phyloP scores from a whole-genome alignment of 2,888 invertebrate genomes.

The Hyppa rectilinea region DNA sequence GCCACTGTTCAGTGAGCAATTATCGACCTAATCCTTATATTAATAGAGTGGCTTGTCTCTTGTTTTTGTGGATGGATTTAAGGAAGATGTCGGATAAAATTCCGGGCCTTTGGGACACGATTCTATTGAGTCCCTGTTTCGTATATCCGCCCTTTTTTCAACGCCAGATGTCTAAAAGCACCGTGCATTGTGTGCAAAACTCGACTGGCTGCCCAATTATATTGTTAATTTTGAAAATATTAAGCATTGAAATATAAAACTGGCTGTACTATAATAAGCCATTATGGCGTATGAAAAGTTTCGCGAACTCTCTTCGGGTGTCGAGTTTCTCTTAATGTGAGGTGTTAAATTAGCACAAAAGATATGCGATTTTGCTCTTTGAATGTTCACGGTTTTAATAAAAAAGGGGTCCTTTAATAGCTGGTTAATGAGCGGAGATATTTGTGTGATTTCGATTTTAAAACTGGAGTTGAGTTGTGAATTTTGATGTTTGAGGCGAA shows the following conservation, averaged over 20 bases:
- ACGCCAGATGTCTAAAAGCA: constrained; percentile 87
- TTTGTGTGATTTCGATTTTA: constrained; percentile 36
- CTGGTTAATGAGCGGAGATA: constrained; percentile 58
- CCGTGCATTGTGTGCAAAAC: constrained; percentile 77
- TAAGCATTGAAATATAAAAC: constrained; percentile 88
- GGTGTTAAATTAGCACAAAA: constrained; percentile 68
- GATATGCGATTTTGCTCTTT: constrained; percentile 55
- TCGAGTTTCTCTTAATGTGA: constrained; percentile 73
- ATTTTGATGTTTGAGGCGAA: constrained; percentile 4
- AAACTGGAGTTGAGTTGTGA: constrained; percentile 23
- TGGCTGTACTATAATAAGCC: constrained; percentile 86
- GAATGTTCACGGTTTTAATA: constrained; percentile 43
- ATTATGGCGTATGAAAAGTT: constrained; percentile 76
- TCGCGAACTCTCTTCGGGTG: constrained; percentile 56
- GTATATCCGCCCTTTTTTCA: constrained; percentile 90
- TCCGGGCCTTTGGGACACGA: constrained; percentile 83
- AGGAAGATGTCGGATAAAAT: constrained; percentile 41
- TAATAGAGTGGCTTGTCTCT: constrained; percentile 60
- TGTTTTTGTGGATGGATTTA: constrained; percentile 47
- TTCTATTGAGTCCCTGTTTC: constrained; percentile 87
- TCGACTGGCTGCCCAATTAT: constrained; percentile 89
- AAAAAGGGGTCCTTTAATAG: constrained; percentile 59
- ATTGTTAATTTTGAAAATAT: constrained; percentile 90
- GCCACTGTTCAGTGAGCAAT: constrained; percentile 48
- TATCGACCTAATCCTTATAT: constrained; percentile 54